Evolutionary conservation across 2,888 invertebrate genomes (phyloP).

Genomic region (Xylota segnis): DNA sequence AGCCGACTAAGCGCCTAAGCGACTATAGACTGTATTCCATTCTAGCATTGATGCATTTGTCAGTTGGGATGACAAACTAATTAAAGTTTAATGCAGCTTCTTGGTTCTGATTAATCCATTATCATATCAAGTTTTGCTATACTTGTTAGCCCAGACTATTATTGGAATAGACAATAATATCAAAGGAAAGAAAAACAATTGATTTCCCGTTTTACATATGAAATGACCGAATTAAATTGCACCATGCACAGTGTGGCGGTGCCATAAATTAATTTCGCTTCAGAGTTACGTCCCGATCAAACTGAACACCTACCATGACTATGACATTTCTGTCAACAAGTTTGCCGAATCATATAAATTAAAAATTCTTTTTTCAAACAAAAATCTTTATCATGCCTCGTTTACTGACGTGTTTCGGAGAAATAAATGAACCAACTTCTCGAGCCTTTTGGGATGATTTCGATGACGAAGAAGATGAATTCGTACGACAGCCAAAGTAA

Average conservation of each 20-base stretch:
- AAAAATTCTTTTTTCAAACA: conserved; percentile 23
- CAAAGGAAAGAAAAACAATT: no score
- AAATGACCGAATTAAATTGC: no score
- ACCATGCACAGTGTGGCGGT: not conserved
- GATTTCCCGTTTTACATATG: no score
- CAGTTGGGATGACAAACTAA: no score
- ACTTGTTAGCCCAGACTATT: no score
- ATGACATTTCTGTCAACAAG: conserved; percentile 40
- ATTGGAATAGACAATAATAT: no score
- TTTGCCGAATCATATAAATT: conserved; percentile 31
- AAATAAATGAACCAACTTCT: conserved; percentile 83
- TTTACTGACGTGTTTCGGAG: conserved; percentile 82
- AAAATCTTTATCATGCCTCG: conserved; percentile 79
- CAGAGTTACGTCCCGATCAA: not conserved
- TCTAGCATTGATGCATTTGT: no score
- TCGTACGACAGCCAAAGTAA: conserved; percentile 78
- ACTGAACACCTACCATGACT: conserved; percentile 27
- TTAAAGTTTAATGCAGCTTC: no score
- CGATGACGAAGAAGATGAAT: conserved; percentile 81
- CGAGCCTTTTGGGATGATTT: conserved; percentile 84
- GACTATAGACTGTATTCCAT: no score
- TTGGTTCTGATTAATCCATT: no score
- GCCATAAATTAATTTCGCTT: not conserved
- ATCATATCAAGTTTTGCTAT: no score
- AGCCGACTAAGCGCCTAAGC: no score